Conservation (phyloP, 1,140 invertebrate genomes). For the Palaemon carinicauda region DNA sequence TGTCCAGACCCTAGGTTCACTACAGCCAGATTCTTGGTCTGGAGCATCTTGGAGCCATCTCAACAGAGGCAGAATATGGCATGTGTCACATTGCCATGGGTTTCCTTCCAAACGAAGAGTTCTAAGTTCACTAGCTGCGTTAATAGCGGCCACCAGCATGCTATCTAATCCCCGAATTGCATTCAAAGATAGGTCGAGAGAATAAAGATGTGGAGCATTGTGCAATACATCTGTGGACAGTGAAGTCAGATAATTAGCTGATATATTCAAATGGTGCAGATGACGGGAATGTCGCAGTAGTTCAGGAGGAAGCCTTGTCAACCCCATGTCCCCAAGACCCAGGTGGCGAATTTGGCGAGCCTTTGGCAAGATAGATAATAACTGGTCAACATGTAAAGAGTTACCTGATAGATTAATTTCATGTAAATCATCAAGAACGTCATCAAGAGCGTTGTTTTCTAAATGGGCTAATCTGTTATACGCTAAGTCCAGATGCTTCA, state of each 20-base stretch:
- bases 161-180: constrained; percentile 71
- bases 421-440: constrained; percentile 71
- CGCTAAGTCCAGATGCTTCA: constrained; percentile 74
- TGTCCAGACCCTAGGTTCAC: constrained; percentile 57
- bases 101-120: constrained; percentile 71
- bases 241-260: constrained; percentile 69
- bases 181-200: constrained; percentile 73
- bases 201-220: constrained; percentile 68
- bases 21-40: constrained; percentile 57
- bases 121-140: constrained; percentile 64
- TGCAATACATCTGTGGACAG: constrained; percentile 70
- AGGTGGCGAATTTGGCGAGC: constrained; percentile 70
- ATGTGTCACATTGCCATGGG: constrained; percentile 75
- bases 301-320: constrained; percentile 66
- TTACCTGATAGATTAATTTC: constrained; percentile 77
- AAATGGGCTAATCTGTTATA: constrained; percentile 77
- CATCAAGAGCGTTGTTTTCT: constrained; percentile 71
- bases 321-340: constrained; percentile 69
- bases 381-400: constrained; percentile 64
- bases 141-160: constrained; percentile 67
- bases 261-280: constrained; percentile 69
- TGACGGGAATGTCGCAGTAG: constrained; percentile 69
- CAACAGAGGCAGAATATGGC: constrained; percentile 64
- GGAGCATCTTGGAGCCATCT: constrained; percentile 61
- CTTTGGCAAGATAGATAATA: constrained; percentile 69